phyloP scores from a whole-genome alignment of 1,140 invertebrate genomes.

The Drosophila virilis region DNA sequence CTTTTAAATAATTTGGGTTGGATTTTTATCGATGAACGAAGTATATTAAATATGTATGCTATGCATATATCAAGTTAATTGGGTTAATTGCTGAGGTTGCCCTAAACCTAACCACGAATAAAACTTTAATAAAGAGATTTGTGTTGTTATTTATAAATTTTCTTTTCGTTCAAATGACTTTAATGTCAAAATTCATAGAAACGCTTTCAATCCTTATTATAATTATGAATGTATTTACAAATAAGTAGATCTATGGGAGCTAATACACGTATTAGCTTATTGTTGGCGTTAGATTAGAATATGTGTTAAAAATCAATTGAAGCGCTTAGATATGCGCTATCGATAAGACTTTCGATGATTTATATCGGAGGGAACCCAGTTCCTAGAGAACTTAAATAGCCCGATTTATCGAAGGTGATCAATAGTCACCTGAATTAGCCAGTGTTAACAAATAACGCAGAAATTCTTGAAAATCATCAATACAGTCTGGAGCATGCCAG shows the following conservation, averaged over 20 bases:
- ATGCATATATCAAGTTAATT: conserved; percentile 77
- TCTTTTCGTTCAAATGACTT: conserved; percentile 20
- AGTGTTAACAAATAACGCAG: too few relatives aligned
- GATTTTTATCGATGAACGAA: conserved; percentile 18
- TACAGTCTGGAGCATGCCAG: background rate
- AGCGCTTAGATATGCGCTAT: too few relatives aligned
- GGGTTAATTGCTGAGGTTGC: conserved; percentile 64
- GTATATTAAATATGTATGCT: conserved; percentile 72
- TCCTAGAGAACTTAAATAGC: too few relatives aligned
- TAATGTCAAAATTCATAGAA: conserved; percentile 35
- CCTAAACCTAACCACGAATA: conserved; percentile 17
- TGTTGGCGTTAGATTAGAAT: too few relatives aligned
- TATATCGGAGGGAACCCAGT: too few relatives aligned
- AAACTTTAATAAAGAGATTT: conserved; percentile 33
- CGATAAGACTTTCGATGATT: too few relatives aligned
- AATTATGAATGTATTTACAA: conserved; percentile 16
- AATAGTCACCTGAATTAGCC: too few relatives aligned
- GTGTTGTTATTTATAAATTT: conserved; percentile 31
- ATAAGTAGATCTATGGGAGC: too few relatives aligned
- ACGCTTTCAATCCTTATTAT: conserved; percentile 38
- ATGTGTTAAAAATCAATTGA: too few relatives aligned
- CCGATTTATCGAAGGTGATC: too few relatives aligned
- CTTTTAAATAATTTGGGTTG: conserved; percentile 21
- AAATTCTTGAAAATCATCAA: too few relatives aligned
- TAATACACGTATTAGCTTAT: too few relatives aligned